Conservation (phyloP, 2,797 vertebrate species). For the Siniperca undulata region DNA sequence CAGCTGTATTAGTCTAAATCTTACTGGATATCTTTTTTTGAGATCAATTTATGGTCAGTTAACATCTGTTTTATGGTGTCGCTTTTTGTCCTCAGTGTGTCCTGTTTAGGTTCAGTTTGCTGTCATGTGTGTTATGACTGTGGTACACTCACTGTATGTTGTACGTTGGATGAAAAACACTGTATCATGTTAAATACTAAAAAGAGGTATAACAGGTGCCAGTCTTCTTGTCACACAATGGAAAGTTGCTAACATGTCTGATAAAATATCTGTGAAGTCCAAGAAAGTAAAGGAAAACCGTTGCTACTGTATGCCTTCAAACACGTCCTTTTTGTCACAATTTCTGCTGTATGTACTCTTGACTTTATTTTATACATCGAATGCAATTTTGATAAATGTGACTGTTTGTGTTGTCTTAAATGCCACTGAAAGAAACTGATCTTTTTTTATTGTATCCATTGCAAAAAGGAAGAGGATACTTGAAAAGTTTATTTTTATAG, state of each 20-base stretch:
- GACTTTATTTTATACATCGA: neutral
- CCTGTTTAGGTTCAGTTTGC: neutral
- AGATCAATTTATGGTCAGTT: constrained; percentile 14
- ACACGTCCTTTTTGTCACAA: neutral
- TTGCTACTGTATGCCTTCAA: neutral
- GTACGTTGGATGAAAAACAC: neutral
- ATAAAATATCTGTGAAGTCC: neutral
- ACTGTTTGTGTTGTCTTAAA: neutral
- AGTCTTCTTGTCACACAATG: neutral
- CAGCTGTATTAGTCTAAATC: constrained; percentile 10
- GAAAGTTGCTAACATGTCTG: neutral
- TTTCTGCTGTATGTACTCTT: neutral
- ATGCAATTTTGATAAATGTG: neutral
- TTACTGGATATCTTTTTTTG: constrained; percentile 1
- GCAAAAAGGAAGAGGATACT: neutral
- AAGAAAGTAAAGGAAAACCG: neutral
- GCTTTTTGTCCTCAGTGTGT: constrained; percentile 7
- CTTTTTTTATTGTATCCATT: neutral
- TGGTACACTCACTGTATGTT: neutral
- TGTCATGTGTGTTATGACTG: neutral
- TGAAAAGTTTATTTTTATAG: neutral
- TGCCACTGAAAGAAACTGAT: neutral
- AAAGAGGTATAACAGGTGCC: neutral
- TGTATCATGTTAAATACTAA: neutral
- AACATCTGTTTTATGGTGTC: neutral